Base-by-base conservation (phyloP, 2,888 invertebrate species). In the Sinelater perroti region DNA sequence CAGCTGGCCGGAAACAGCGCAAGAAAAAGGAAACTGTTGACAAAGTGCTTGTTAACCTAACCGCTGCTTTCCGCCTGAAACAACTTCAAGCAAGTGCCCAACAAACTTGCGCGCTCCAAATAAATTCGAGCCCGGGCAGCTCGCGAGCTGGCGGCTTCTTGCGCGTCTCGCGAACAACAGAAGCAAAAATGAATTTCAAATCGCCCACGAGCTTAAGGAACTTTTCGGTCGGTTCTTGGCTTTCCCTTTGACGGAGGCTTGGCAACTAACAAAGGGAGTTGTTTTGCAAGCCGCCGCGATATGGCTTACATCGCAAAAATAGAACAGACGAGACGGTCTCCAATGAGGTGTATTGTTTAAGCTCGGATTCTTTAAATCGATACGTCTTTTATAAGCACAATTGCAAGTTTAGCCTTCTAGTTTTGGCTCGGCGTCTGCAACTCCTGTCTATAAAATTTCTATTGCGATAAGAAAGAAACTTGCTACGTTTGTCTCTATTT, bases 11-110 rank as follows among this genome's bases (percentile, higher is more conserved):
- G 46, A 49, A 47, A 40, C 57, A 45, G 46, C 21, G 52, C 30
- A 47, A 53, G 58, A 53, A 53, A 58, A 58, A 53, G 58, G 52
- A 58, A 58, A 58, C 52, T 57, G 57, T 57, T 57, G 52, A 57
- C 57, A 57, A 52, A 57, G 52, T 57, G 53, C 53, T 58, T 58
- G 58, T 58, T 52, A 58, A 53, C 52, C 30, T 58, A 58, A 58
- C 58, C 58, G 46, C 58, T 53, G 52, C 51, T 53, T 58, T 53
- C 53, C 53, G 53, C 53, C 49, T 40, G 53, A 58, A 58, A 53
- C 30, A 58, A 52, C 58, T 53, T 53, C 53, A 58, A 58, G 53
- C 53, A 58, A 52, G 45, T 57, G 52, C 42, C 46, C 57, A 51
- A 45, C 45, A 57, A 57, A 57, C 51, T 57, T 52, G 45, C 52